Percentiles rank a stretch among this genome's conserved stretches.
Conservation (phyloP, 92 coral and sea anemone species). For the Siderastrea radians region DNA sequence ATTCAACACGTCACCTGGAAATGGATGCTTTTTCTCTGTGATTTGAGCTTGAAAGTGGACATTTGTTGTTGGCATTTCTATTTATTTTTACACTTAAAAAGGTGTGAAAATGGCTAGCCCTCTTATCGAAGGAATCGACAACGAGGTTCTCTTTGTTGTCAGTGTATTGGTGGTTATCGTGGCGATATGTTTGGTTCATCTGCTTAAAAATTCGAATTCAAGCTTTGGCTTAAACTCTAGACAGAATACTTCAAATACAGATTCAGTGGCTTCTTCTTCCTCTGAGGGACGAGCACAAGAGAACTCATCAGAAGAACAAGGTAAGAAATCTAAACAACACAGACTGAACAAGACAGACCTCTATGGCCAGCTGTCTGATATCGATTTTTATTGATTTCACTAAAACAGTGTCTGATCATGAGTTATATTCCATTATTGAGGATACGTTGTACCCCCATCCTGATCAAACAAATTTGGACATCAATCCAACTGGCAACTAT, state of each 20-base stretch:
- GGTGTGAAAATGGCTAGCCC: slow-evolving; percentile 49
- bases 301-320: slow-evolving; percentile 7
- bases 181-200: slow-evolving; percentile 21
- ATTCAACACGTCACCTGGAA: too few species aligned
- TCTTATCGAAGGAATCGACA: slow-evolving; percentile 92
- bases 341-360: too few species aligned
- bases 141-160: slow-evolving; percentile 82
- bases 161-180: slow-evolving; percentile 32
- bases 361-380: not conserved
- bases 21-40: not conserved
- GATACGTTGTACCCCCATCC: too few species aligned
- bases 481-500: too few species aligned
- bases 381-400: not conserved
- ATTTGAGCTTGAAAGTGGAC: not conserved
- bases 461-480: too few species aligned
- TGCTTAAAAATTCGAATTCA: not conserved
- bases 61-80: not conserved
- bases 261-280: not conserved
- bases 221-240: not conserved
- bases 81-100: too few species aligned
- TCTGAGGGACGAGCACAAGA: not conserved
- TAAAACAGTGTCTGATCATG: too few species aligned
- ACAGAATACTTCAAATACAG: not conserved
- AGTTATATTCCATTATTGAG: too few species aligned
- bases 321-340: not conserved